phyloP scores from a whole-genome alignment of 1,140 invertebrate species.

The Musca domestica region DNA sequence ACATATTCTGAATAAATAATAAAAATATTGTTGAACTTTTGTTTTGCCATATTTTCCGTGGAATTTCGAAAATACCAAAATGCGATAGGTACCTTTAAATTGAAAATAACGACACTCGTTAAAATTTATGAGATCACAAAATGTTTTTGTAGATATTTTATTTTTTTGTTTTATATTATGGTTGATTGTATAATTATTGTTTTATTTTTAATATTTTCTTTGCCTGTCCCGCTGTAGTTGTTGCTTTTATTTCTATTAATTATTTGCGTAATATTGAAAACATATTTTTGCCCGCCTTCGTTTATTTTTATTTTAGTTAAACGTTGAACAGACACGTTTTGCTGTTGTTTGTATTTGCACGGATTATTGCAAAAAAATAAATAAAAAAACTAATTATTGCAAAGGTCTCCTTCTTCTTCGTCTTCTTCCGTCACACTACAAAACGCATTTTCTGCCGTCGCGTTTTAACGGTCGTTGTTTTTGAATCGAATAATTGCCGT shows the following conservation, averaged over 20 bases:
- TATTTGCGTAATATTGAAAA: neutral
- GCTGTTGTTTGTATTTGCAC: neutral
- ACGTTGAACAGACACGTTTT: neutral
- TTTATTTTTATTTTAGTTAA: conserved; percentile 3
- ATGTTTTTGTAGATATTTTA: too few relatives aligned
- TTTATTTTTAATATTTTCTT: neutral
- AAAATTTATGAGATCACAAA: too few relatives aligned
- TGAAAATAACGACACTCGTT: too few relatives aligned
- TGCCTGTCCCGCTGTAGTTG: neutral
- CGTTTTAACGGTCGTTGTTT: conserved; percentile 18
- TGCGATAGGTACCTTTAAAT: too few relatives aligned
- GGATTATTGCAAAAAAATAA: neutral
- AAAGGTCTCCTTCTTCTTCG: neutral
- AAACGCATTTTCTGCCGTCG: conserved; percentile 14
- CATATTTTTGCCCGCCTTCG: neutral
- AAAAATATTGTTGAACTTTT: too few relatives aligned
- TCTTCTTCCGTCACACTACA: neutral
- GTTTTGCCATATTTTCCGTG: too few relatives aligned
- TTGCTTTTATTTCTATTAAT: neutral
- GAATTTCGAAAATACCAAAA: too few relatives aligned
- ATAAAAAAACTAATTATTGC: neutral
- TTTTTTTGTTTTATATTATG: too few relatives aligned
- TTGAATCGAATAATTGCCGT: conserved; percentile 11
- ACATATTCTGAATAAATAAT: too few relatives aligned
- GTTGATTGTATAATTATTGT: too few relatives aligned